These are phyloP conservation scores for Pholis gunnellus DNA, from an alignment of 2,113 vertebrate genomes.

Conservation along the genomic window DNA sequence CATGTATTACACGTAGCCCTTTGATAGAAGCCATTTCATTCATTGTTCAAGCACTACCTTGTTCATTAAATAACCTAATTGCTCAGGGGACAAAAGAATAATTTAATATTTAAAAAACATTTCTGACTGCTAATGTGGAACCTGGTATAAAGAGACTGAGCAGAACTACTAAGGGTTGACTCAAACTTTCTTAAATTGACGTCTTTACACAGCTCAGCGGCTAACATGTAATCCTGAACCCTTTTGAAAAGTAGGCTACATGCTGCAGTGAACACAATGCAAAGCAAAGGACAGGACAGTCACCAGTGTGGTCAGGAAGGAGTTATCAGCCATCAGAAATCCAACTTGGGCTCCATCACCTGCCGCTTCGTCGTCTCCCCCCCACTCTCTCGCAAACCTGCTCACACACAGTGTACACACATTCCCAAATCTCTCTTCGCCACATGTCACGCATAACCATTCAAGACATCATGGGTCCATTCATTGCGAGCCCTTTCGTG, in stretches of 20 bases:
- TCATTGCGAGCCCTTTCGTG: slow-evolving; percentile 45
- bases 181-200: neutral
- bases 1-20: neutral
- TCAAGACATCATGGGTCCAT: slow-evolving; percentile 54
- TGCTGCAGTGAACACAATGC: neutral
- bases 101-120: neutral
- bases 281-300: neutral
- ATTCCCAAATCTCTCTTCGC: slow-evolving; percentile 42
- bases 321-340: slow-evolving; percentile 5
- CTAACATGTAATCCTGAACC: neutral
- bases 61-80: neutral
- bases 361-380: neutral
- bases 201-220: neutral
- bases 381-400: slow-evolving; percentile 16
- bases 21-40: neutral
- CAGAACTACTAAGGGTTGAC: neutral
- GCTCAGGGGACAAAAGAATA: slow-evolving; percentile 4
- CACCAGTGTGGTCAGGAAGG: neutral
- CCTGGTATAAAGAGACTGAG: neutral
- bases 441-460: slow-evolving; percentile 51
- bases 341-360: neutral
- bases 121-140: neutral
- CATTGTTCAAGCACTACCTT: neutral
- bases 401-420: slow-evolving; percentile 36
- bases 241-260: neutral